These are phyloP conservation scores for Mionectes macconnelli DNA, from an alignment of 2,113 vertebrate genomes.

Conservation along the genomic window DNA sequence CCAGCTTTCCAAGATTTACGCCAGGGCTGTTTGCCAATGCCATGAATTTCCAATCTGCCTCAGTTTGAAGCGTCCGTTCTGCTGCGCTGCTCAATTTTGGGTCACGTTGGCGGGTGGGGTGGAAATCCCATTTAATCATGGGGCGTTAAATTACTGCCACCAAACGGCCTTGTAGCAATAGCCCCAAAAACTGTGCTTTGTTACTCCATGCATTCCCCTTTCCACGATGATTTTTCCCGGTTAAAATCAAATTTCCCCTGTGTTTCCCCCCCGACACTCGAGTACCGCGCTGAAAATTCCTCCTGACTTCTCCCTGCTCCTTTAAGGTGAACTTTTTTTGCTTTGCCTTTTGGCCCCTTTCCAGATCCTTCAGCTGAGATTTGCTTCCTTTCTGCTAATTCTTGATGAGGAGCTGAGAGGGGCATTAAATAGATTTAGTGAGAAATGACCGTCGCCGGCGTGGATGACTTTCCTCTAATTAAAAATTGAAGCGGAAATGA, in stretches of 20 bases:
- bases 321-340: not conserved
- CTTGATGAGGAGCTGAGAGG: not conserved
- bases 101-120: not conserved
- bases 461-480: conserved; percentile 40
- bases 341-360: not conserved
- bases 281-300: not conserved
- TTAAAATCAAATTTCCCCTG: not conserved
- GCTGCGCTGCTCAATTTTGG: not conserved
- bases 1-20: not conserved
- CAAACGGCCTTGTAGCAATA: not conserved
- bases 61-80: not conserved
- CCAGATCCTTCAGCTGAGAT: not conserved
- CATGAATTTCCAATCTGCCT: not conserved
- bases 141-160: not conserved
- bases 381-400: not conserved
- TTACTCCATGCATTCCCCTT: not conserved
- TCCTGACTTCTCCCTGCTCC: not conserved
- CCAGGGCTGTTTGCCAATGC: not conserved
- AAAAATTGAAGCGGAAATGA: conserved; percentile 45
- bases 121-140: not conserved
- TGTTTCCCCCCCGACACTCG: not conserved
- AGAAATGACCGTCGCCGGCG: not conserved
- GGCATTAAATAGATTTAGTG: conserved; percentile 17
- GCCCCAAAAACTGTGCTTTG: not conserved
- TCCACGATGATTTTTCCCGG: not conserved